phyloP scores from a whole-genome alignment of 2,888 invertebrate genomes.

The Acronicta leporina region DNA sequence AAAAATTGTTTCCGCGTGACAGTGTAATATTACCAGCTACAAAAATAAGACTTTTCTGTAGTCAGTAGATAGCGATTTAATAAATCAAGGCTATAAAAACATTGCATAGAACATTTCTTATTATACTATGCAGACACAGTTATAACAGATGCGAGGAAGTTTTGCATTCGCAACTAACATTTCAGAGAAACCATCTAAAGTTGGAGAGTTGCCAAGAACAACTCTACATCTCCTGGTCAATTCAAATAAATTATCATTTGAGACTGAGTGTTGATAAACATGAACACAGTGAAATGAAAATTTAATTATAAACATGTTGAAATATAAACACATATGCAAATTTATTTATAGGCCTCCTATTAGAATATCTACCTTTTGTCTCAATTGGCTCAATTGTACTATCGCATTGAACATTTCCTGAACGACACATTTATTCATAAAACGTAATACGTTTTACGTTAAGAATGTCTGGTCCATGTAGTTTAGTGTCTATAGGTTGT shows the following conservation, averaged over 20 bases:
- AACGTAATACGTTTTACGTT: conserved; percentile 18
- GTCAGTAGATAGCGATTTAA: background rate
- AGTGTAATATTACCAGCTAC: background rate
- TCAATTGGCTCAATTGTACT: no score
- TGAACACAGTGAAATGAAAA: conserved; percentile 47
- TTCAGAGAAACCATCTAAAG: conserved; percentile 73
- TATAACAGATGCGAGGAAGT: conserved; percentile 66
- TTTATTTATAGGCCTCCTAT: conserved; percentile 9
- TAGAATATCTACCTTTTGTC: background rate
- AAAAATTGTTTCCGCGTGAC: background rate
- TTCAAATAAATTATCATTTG: conserved; percentile 69
- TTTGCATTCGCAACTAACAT: conserved; percentile 68
- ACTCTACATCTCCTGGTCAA: conserved; percentile 69
- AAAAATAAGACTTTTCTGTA: background rate
- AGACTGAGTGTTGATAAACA: conserved; percentile 67
- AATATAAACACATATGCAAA: conserved; percentile 26
- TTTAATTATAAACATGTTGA: conserved; percentile 30
- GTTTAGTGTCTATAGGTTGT: conserved; percentile 26
- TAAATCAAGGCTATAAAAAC: background rate
- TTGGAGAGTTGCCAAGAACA: conserved; percentile 75
- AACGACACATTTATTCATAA: conserved; percentile 17
- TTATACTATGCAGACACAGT: conserved; percentile 34
- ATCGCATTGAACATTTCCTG: no score
- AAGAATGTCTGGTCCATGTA: conserved; percentile 8
- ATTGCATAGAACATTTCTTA: conserved; percentile 10